Conservation (phyloP, 2,113 vertebrate species). For the Psephotus haematonotus region DNA sequence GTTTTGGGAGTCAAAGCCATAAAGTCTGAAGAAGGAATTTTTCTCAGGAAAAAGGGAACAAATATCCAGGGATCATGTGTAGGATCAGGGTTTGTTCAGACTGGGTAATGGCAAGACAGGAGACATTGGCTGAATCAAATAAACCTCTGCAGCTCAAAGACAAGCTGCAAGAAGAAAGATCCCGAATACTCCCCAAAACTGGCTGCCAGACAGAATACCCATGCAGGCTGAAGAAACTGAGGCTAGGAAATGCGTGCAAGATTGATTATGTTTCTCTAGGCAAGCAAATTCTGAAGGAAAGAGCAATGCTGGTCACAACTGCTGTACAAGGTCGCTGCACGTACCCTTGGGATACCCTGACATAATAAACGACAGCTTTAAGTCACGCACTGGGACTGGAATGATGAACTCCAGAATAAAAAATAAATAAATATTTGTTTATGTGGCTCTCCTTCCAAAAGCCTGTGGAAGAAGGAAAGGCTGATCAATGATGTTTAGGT, state of each 20-base stretch:
- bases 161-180: not conserved
- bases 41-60: not conserved
- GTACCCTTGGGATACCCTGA: not conserved
- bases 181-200: not conserved
- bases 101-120: not conserved
- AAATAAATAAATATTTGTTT: not conserved
- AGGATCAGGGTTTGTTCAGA: not conserved
- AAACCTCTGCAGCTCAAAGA: not conserved
- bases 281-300: not conserved
- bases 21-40: not conserved
- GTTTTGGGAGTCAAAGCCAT: not conserved
- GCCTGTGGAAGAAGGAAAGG: not conserved
- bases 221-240: not conserved
- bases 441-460: not conserved
- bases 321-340: accelerated
- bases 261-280: not conserved
- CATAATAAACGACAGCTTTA: not conserved
- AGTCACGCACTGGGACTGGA: not conserved
- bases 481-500: not conserved
- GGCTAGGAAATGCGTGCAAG: not conserved
- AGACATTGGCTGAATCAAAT: not conserved
- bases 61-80: not conserved
- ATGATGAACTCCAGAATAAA: not conserved
- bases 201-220: not conserved
- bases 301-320: not conserved